Conservation (phyloP, 2,113 vertebrate genomes). For the Clarias gariepinus region DNA sequence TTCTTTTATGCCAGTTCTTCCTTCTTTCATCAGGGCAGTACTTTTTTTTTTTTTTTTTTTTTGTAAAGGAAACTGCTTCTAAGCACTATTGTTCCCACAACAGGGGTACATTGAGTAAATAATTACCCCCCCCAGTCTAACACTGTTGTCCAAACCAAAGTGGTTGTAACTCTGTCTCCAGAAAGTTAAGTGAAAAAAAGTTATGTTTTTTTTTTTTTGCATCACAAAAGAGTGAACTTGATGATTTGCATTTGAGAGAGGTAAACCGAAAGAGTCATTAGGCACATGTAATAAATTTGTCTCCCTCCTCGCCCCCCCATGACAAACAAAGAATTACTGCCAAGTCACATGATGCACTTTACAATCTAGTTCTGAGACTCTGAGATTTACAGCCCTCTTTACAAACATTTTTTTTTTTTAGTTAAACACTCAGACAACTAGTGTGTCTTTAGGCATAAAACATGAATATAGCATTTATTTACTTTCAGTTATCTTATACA, state of each 20-base stretch:
- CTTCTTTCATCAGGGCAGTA: not conserved
- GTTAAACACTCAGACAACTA: too few species aligned
- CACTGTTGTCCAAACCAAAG: not conserved
- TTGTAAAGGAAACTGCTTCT: not conserved
- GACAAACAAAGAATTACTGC: not conserved
- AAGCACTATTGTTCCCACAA: not conserved
- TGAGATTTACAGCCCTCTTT: not conserved
- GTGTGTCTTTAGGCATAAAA: not conserved
- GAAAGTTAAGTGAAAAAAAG: not conserved
- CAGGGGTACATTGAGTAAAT: not conserved
- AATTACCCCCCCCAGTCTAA: not conserved
- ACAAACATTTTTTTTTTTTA: not conserved
- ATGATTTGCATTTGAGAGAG: not conserved
- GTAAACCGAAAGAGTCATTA: not conserved
- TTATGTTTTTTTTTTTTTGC: not conserved
- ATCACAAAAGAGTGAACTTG: not conserved
- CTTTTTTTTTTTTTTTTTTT: not conserved
- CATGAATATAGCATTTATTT: not conserved
- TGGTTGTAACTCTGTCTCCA: not conserved
- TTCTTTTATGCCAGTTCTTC: not conserved
- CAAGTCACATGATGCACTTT: not conserved
- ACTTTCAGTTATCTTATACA: not conserved
- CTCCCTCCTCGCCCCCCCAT: rapidly evolving
- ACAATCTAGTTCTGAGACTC: not conserved
- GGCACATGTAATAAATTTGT: not conserved